These are phyloP conservation scores for Thelaira solivaga DNA, from an alignment of 2,888 invertebrate genomes.

Conservation along the genomic window DNA sequence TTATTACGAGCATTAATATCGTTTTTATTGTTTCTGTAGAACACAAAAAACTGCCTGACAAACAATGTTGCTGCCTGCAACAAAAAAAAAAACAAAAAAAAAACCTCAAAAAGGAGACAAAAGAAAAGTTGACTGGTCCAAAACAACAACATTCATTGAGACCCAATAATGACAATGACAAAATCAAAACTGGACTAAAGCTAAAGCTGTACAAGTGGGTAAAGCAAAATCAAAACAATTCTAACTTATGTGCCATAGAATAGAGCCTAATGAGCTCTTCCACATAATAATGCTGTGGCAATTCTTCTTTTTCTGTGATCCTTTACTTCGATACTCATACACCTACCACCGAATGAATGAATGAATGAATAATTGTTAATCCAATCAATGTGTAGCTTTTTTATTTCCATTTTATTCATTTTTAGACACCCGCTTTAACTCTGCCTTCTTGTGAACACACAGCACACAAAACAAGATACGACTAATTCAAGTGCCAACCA, in stretches of 20 bases:
- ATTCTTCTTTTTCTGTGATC: neutral
- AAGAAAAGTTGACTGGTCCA: constrained; percentile 12
- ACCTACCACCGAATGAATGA: too few species aligned
- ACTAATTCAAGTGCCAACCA: constrained; percentile 43
- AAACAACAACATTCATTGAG: constrained; percentile 14
- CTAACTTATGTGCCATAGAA: constrained; percentile 30
- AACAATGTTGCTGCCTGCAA: constrained; percentile 23
- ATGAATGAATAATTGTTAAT: constrained; percentile 61
- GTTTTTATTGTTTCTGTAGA: constrained; percentile 40
- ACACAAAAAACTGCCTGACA: constrained; percentile 9
- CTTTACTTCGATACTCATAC: constrained; percentile 16
- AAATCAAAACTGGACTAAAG: constrained; percentile 18
- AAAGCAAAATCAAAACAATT: constrained; percentile 1
- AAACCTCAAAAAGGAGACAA: constrained; percentile 44
- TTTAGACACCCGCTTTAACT: neutral
- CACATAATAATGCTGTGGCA: constrained; percentile 25
- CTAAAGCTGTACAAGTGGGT: neutral
- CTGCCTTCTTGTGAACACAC: constrained; percentile 3
- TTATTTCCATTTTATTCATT: constrained; percentile 4
- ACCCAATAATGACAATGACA: constrained; percentile 37
- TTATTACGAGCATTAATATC: constrained; percentile 35
- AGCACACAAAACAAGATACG: constrained; percentile 6
- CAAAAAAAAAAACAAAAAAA: constrained; percentile 50
- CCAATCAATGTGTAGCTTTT: constrained; percentile 58
- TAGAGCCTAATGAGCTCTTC: constrained; percentile 59